Percentiles rank a stretch among this genome's conserved stretches.
These are phyloP conservation scores for Tridacna crocea DNA, from an alignment of 2,888 invertebrate species.

Conservation along the genomic window DNA sequence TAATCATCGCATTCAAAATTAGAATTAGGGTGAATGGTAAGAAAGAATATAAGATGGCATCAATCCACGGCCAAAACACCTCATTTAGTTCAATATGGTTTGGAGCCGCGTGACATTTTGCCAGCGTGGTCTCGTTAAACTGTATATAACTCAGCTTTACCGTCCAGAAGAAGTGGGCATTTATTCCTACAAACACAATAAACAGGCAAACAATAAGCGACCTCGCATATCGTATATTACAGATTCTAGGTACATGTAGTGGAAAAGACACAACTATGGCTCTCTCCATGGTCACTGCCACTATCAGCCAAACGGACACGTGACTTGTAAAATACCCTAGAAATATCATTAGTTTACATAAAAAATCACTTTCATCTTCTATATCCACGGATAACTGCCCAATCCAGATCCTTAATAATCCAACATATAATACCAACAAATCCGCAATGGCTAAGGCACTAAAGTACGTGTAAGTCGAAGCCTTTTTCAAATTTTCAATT, in stretches of 20 bases:
- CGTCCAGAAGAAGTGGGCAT: slow-evolving; percentile 76
- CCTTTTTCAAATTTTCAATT: slow-evolving; percentile 75
- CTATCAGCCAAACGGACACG: slow-evolving; percentile 80
- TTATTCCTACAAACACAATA: slow-evolving; percentile 61
- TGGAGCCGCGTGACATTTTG: slow-evolving; percentile 60
- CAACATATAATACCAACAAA: slow-evolving; percentile 79
- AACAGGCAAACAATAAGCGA: slow-evolving; percentile 63
- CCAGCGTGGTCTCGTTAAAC: slow-evolving; percentile 34
- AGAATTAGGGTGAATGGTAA: slow-evolving; percentile 78
- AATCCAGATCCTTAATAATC: slow-evolving; percentile 80
- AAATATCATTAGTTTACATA: slow-evolving; percentile 76
- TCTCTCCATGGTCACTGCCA: slow-evolving; percentile 71
- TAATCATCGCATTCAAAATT: slow-evolving; percentile 56
- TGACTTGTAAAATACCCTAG: slow-evolving; percentile 79
- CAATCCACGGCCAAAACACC: slow-evolving; percentile 81
- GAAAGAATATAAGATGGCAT: slow-evolving; percentile 80
- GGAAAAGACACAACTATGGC: slow-evolving; percentile 78
- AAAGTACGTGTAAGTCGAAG: slow-evolving; percentile 81
- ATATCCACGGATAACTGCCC: slow-evolving; percentile 76
- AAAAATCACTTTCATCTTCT: slow-evolving; percentile 69
- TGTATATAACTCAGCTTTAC: slow-evolving; percentile 47
- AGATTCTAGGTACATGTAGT: slow-evolving; percentile 69
- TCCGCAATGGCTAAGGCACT: slow-evolving; percentile 80
- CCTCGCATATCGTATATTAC: slow-evolving; percentile 69
- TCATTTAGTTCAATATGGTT: slow-evolving; percentile 64